Base-by-base conservation (phyloP, 2,113 vertebrate species). In the Corythoichthys intestinalis region DNA sequence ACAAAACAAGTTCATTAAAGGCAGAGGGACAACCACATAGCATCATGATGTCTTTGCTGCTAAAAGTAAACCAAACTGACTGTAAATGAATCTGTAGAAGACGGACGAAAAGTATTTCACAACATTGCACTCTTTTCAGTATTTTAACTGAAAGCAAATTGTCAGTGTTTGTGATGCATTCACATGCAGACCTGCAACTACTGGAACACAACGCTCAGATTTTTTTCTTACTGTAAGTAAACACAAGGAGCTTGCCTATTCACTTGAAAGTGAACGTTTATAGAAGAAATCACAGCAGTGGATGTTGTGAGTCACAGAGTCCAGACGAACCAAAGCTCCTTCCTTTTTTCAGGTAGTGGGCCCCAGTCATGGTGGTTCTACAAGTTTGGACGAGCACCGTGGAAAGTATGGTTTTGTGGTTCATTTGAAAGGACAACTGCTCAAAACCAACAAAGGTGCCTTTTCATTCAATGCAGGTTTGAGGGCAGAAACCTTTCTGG, bases 401-500 rank as follows among this genome's bases (percentile, higher is more conserved):
- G 89, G 85, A 88, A 88, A 90, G 61, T 81, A 41, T 79, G 85
- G 83, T 77, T 85, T 80, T 67, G 60, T 57, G 78, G 77, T 79
- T 85, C 67, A 67, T 86, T 80, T 74, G 35, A 83, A 88, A 85
- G 65, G 75, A 85, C 74, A 85, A 75, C 81, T 79, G 78, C 64
- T 57, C 53, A 65, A 69, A 57, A 58, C 77, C 79, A 77, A 72
- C 85, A 72, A 73, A 86, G 74, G 66, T 48, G 77, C 77, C 80
- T 79, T 76, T 13, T 74, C 69, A 82, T 82, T 78, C 50, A 80
- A 72, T 81, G 82, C 58, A 1, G 46, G 54, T 69, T 76, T 53
- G 59, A 53, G 71, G 58, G 66, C 48, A 79, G 67, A 75, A 57
- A 54, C 59, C 56, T 61, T 6, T 59, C 35, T 38, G 38, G 6